Evolutionary conservation across 92 coral and sea anemone species (phyloP), one percentile per base, ranked within the genome.

Genomic region (Blastomussa wellsi): DNA sequence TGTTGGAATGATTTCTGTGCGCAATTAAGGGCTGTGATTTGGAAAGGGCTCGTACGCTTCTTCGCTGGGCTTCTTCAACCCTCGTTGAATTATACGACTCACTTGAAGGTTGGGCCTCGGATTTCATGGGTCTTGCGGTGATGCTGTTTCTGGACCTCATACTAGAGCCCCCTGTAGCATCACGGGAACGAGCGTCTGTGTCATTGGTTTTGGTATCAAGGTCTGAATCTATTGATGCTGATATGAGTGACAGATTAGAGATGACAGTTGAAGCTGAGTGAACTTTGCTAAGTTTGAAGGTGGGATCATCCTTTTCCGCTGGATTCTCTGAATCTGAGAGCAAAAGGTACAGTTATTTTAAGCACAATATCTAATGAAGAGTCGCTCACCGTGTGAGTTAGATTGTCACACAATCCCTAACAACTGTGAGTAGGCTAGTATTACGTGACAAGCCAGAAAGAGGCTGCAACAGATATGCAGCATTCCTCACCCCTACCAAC

Each of bases 251-350:
- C 82, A 86, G 42, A 91, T 90, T 92, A 78, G 98, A 94, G 89
- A 90, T 90, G 68, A 92, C 80, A 26, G 93, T 94, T n/a, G 98
- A 83, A 24, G 94, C 86, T 53, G 98, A 94, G 42, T 88, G 98
- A 16, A 91, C 89, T 69, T 94, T 94, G 84, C 82, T 60, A n/a
- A 93, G 95, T 42, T 89, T 90, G 86, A 92, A 87, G 77, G 74
- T 71, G 16, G 95, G 93, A 66, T 92, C 95, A 29, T 92, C 97
- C 68, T 87, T 64, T 37, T 91, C 94, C 15, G 89, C 90, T 9
- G 93, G 92, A 68, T 94, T 90, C 53, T 79, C 88, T 62, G 94
- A 89, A 77, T 94, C 97, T 94, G 92, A 32, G 38, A 57, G 10
- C 64, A 48, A 14, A 62, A 10, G 3, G 11, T 8, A 26, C 5